Evolutionary conservation across 2,888 invertebrate species (phyloP).

Genomic region (Scelioninae gen. 2): DNA sequence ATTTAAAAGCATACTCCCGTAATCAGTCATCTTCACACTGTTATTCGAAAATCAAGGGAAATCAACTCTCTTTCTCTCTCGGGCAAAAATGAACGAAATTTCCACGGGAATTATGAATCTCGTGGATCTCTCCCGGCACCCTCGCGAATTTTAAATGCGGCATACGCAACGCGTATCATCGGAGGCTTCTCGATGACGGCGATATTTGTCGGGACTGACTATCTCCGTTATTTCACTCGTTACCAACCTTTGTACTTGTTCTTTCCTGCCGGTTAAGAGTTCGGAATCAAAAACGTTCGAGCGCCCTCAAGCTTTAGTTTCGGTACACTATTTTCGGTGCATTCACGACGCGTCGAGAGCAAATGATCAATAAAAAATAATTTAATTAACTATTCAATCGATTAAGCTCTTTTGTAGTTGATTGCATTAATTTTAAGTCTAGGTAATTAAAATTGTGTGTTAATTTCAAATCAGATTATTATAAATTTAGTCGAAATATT

Average conservation of each 20-base stretch:
- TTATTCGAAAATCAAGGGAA: constrained; percentile 27
- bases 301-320: constrained; percentile 38
- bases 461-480: too few relatives aligned
- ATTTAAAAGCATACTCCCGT: constrained; percentile 22
- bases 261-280: constrained; percentile 35
- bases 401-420: too few relatives aligned
- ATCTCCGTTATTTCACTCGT: constrained; percentile 48
- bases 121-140: not conserved
- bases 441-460: too few relatives aligned
- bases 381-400: too few relatives aligned
- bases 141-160: constrained; percentile 45
- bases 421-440: too few relatives aligned
- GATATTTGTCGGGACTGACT: constrained; percentile 51
- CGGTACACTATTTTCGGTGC: constrained; percentile 11
- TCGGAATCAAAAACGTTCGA: constrained; percentile 53
- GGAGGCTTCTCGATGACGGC: constrained; percentile 34
- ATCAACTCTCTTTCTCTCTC: constrained; percentile 16
- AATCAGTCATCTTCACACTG: constrained; percentile 18
- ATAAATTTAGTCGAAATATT: too few relatives aligned
- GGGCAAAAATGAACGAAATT: constrained; percentile 43
- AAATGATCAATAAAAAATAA: constrained; percentile 8
- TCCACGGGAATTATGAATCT: constrained; percentile 26
- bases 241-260: constrained; percentile 40
- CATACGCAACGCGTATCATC: constrained; percentile 21
- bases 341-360: not conserved